Base-by-base conservation (phyloP, 2,113 vertebrate species). In the Parus major region DNA sequence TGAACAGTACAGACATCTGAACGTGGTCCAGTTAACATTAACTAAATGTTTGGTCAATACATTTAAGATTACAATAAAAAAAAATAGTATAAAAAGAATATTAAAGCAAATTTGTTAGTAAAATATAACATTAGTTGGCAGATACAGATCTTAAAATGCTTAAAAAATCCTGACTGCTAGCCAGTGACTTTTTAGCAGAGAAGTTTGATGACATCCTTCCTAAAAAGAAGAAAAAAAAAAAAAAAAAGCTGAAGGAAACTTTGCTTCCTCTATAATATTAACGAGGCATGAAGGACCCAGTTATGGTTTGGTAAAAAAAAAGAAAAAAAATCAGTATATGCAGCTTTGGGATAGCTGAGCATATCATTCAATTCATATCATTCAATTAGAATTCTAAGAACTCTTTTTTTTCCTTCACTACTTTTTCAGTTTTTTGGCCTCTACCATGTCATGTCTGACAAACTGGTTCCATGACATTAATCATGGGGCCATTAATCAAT, bases 11-110 rank as follows among this genome's bases (percentile, higher is more conserved):
- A 53, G 71, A 87, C 96, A 83, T 61, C 79, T 84, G 61, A 93
- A 96, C 96, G 75, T 52, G 52, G 71, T 94, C 81, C 71, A 79
- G 84, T n/a, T 95, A 92, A 93, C 56, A 82, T 80, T 65, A 96
- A 88, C 78, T 92, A 92, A 95, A 95, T 33, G 46, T 71, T 96
- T 91, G 64, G 65, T 96, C 95, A 97, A 84, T 76, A 70, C 52
- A 56, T 86, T 94, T 88, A 91, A 84, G 77, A 95, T 78, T 86
- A 84, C 61, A 95, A 85, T 79, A 88, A 82, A 6, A 63, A 96
- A 96, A 94, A 83, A 87, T 60, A 72, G 29, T 82, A 73, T 72
- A 87, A 57, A 90, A 90, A 82, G 14, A 83, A 80, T 42, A 95
- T 55, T 79, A 96, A 93, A 95, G 79, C 57, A 97, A 92, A 65